Conservation (phyloP, 2,113 vertebrate species). For the Lepus timidus region DNA sequence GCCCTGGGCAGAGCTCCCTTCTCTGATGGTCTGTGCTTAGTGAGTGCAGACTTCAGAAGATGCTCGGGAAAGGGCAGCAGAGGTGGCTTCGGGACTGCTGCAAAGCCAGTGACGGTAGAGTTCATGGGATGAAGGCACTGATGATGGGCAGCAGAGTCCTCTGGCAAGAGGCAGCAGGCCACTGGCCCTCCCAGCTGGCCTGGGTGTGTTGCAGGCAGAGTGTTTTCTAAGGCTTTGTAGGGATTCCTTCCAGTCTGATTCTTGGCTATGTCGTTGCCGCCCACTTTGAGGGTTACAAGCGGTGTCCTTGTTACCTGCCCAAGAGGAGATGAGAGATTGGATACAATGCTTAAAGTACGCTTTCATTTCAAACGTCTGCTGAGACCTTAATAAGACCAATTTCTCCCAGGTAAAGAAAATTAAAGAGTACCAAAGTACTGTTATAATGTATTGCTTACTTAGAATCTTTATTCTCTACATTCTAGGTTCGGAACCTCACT, state of each 20-base stretch:
- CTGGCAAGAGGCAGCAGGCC: neutral
- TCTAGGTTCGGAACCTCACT: constrained; percentile 97
- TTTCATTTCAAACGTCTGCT: constrained; percentile 44
- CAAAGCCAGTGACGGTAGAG: neutral
- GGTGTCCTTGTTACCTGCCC: neutral
- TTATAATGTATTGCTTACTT: constrained; percentile 61
- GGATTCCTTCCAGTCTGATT: too few relatives aligned
- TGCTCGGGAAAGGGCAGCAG: neutral
- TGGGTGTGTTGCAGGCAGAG: neutral
- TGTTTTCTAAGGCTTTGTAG: neutral
- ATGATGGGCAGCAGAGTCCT: neutral
- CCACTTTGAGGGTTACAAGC: neutral
- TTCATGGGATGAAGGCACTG: neutral
- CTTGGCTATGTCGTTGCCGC: neutral
- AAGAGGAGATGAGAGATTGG: neutral
- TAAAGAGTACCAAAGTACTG: neutral
- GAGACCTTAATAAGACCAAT: neutral
- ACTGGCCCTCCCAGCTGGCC: neutral
- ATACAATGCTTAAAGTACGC: constrained; percentile 4
- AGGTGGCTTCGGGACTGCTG: neutral
- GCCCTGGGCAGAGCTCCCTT: neutral
- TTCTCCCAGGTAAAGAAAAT: constrained; percentile 25
- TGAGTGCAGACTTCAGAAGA: neutral
- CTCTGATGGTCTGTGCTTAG: neutral
- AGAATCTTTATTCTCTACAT: constrained; percentile 79